Percentiles rank a stretch among this genome's conserved stretches.
Conservation (phyloP, 1,140 invertebrate genomes). For the Acromyrmex heyeri region DNA sequence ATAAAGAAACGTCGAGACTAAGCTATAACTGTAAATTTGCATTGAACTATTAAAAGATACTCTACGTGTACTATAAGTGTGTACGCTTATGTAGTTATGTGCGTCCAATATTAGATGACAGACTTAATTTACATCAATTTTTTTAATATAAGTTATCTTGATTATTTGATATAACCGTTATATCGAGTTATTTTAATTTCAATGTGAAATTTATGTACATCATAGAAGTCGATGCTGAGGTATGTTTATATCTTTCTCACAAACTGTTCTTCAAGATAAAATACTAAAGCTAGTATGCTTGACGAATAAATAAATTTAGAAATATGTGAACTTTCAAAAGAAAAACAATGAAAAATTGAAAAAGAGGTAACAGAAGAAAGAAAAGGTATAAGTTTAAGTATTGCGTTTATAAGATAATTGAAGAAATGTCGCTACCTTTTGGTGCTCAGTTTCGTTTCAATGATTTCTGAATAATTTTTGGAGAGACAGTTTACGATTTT, state of each 20-base stretch:
- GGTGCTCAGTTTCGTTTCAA: constrained; percentile 70
- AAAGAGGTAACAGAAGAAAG: constrained; percentile 51
- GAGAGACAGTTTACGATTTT: neutral
- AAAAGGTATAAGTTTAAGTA: constrained; percentile 62
- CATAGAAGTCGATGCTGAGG: constrained; percentile 35
- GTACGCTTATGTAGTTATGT: neutral
- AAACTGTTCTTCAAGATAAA: neutral
- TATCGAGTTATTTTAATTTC: neutral
- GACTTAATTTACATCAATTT: neutral
- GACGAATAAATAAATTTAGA: constrained; percentile 84
- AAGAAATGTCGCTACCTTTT: constrained; percentile 81
- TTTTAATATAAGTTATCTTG: neutral
- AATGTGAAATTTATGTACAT: constrained; percentile 35
- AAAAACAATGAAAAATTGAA: constrained; percentile 59
- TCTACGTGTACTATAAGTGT: neutral
- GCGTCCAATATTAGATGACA: constrained; percentile 10
- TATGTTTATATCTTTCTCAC: constrained; percentile 65
- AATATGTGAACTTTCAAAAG: constrained; percentile 59
- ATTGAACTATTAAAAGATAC: constrained; percentile 16
- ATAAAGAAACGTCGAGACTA: constrained; percentile 45
- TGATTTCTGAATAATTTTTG: neutral
- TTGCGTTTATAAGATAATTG: constrained; percentile 78
- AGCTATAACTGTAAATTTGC: constrained; percentile 54
- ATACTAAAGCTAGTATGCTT: constrained; percentile 66
- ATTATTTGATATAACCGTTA: neutral